Base-by-base conservation (phyloP, 2,888 invertebrate genomes). In the Parochlus steinenii region DNA sequence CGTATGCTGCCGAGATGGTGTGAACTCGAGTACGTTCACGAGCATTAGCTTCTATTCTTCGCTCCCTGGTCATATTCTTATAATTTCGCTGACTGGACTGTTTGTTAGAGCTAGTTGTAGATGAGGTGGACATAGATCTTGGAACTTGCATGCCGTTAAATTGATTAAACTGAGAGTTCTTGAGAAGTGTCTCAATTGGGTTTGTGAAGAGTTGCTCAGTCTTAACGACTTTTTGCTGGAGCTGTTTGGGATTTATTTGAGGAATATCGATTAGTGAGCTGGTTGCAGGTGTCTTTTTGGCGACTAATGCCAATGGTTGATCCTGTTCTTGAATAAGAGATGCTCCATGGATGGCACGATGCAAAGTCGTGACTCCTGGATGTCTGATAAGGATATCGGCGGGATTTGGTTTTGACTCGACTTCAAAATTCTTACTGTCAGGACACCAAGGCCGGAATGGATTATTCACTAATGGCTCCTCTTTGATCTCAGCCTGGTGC, bases 1-100 rank as follows among this genome's bases (percentile, higher is more conserved):
- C 92, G 53, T 92, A 93, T 1, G 92, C 92, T 0, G 90, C 90
- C 49, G 89, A 89, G 44, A 93, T 93, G 2, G 92, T 92, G 55
- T 93, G 92, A 1, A 93, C 92, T 33, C 92, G 65, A 5, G 90
- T 87, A 39, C 92, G 62, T 53, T 93, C 92, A 5, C 92, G 65
- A 0, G 92, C 92, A 52, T 93, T 93, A 1, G 92, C 92, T 54
- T 93, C 92, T 50, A 92, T 86, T 43, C 92, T 65, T 44, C 92
- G 63, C 53, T 90, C 90, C 14, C 87, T 66, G 0, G 86, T 92
- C 89, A 92, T 90, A 54, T 89, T 92, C 53, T 92, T 92, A 59
- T 92, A 92, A 54, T 90, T 90, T 43, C 86, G 65, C 49, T 85
- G 82, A 42, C 81, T 75, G 36, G 71, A 63, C 37, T 61, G 53